These are phyloP conservation scores for Sweltsa coloradensis DNA, from an alignment of 1,140 invertebrate species.

Conservation along the genomic window DNA sequence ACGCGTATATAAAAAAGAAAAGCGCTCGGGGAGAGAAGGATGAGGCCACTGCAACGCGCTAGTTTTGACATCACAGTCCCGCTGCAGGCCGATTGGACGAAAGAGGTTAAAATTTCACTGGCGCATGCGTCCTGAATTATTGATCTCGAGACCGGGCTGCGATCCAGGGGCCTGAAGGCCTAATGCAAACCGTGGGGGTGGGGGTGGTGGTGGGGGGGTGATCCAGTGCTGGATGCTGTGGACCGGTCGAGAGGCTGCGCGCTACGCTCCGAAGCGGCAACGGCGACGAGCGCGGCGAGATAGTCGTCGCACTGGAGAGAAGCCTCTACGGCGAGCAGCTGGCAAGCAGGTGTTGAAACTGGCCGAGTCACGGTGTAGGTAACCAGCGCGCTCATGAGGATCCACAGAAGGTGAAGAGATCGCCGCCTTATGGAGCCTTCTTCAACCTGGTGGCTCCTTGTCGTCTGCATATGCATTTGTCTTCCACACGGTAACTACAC, in stretches of 20 bases:
- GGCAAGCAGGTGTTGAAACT: neutral
- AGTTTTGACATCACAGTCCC: neutral
- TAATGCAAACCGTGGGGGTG: neutral
- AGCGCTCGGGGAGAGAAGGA: neutral
- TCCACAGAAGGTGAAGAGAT: neutral
- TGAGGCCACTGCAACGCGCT: slow-evolving; percentile 2
- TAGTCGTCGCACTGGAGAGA: neutral
- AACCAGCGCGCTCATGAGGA: neutral
- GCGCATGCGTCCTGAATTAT: slow-evolving; percentile 9
- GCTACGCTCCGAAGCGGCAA: neutral
- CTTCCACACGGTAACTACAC: slow-evolving; percentile 10
- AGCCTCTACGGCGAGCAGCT: neutral
- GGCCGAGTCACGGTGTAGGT: neutral
- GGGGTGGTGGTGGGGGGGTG: neutral
- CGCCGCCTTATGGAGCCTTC: neutral
- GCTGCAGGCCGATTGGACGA: slow-evolving; percentile 3
- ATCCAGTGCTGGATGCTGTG: neutral
- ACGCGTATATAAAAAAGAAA: neutral
- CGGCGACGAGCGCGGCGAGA: neutral
- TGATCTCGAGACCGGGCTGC: slow-evolving; percentile 3
- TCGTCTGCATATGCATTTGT: slow-evolving; percentile 11
- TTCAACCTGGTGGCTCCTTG: neutral
- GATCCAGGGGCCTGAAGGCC: slow-evolving; percentile 7
- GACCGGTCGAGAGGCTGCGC: neutral
- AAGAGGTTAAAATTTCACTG: neutral